Evolutionary conservation across 2,113 vertebrate genomes (phyloP), one percentile per base, ranked within the genome.

Genomic region (Saguinus midas): DNA sequence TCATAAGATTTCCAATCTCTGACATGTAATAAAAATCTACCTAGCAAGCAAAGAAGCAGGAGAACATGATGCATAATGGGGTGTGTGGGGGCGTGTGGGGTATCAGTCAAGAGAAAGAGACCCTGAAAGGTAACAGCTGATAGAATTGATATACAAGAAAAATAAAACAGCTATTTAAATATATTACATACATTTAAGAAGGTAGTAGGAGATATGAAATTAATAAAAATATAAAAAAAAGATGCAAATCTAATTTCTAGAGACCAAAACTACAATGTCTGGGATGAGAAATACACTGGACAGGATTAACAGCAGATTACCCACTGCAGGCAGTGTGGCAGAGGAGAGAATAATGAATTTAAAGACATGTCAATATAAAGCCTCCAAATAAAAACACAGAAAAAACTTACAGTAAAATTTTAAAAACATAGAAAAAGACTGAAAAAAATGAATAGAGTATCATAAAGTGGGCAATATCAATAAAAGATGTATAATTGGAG

Each of bases 1-100:
- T 55, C n/a, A 88, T 88, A 50, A 58, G 20, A 87, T 91, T 87
- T 91, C 48, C 7, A 73, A 16, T 93, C 29, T 52, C 61, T 85
- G 52, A 48, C 32, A 91, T 75, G 1, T 10, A 64, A n/a, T 72
- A 17, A 84, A 92, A 75, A 78, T 13, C 79, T 83, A 43, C 3
- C 70, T 78, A 83, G n/a, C 27, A 94, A 72, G n/a, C 43, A 83
- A 87, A 83, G 45, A 76, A 86, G 37, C 32, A 91, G 64, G n/a
- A 66, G 52, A 73, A 10, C 64, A 20, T 70, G 18, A 50, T 73
- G 23, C 23, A 57, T 58, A 70, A 55, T 37, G 29, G 75, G 32
- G 3, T 6, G 3, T 29, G 27, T 64, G 1, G 5, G 61, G 11
- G 61, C 6, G 1, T 64, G 5, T 32, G 1, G 32, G 5, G 17